A percentile compares a stretch with the other conserved stretches of the same genome.
Conservation (phyloP, 2,888 invertebrate genomes). For the Phoenoteleia sp. region DNA sequence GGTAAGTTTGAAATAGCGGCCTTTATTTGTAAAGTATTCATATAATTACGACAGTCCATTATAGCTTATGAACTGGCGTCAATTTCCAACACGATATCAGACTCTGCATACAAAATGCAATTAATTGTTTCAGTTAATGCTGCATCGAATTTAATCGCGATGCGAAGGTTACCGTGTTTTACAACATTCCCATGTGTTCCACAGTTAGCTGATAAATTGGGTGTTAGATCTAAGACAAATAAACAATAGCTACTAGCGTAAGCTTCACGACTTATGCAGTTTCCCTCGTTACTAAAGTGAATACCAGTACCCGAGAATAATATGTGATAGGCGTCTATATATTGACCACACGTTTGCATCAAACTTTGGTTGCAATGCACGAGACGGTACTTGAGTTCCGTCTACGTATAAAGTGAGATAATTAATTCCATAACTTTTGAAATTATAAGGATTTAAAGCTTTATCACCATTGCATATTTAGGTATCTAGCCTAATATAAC, state of each 20-base stretch:
- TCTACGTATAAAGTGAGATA: not conserved
- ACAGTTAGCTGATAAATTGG: constrained; percentile 74
- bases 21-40: too few species aligned
- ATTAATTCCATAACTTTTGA: constrained; percentile 49
- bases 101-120: constrained; percentile 77
- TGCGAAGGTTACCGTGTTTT: constrained; percentile 72
- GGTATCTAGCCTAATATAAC: too few species aligned
- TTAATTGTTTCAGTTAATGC: constrained; percentile 62
- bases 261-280: constrained; percentile 56
- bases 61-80: too few species aligned
- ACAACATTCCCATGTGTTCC: constrained; percentile 68
- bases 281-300: constrained; percentile 72
- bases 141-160: constrained; percentile 74
- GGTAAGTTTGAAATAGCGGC: too few species aligned
- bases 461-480: constrained; percentile 69
- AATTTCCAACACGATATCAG: constrained; percentile 79
- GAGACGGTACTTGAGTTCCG: constrained; percentile 38
- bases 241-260: constrained; percentile 73
- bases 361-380: constrained; percentile 73
- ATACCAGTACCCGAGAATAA: constrained; percentile 73
- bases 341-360: too few species aligned
- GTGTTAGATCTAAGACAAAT: constrained; percentile 77
- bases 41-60: too few species aligned
- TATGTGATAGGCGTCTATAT: constrained; percentile 75
- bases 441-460: constrained; percentile 63